A percentile compares a stretch with the other conserved stretches of the same genome.
phyloP scores from a whole-genome alignment of 2,113 vertebrate genomes.

The Canis aureus region DNA sequence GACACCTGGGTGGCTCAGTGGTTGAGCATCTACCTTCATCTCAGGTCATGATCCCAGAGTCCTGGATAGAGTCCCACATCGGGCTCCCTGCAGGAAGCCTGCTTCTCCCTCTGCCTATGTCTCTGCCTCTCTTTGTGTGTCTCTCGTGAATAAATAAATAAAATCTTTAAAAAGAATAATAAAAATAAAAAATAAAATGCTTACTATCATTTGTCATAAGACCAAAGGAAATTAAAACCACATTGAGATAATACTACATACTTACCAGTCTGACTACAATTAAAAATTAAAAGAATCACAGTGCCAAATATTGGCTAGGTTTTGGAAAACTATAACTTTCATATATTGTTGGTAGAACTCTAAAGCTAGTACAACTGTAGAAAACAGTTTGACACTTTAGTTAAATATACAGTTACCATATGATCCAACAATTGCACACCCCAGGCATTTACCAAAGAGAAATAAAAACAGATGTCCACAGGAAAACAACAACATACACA shows the following conservation, averaged over 20 bases:
- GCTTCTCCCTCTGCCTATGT: no score
- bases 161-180: no score
- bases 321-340: not conserved
- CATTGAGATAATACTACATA: not conserved
- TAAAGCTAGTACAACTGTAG: not conserved
- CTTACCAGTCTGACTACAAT: not conserved
- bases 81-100: no score
- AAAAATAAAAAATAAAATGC: not conserved
- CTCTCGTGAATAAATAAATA: no score
- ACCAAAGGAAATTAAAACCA: not conserved
- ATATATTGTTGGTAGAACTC: not conserved
- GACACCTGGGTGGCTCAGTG: no score
- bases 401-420: not conserved
- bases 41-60: no score
- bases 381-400: not conserved
- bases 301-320: not conserved
- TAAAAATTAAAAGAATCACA: not conserved
- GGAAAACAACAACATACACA: not conserved
- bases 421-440: not conserved
- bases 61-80: no score
- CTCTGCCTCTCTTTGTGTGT: no score
- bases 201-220: not conserved
- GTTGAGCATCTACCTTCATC: no score
- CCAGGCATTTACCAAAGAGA: not conserved
- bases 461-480: not conserved